These are phyloP conservation scores for Troides helena DNA, from an alignment of 2,888 invertebrate genomes.

Conservation along the genomic window DNA sequence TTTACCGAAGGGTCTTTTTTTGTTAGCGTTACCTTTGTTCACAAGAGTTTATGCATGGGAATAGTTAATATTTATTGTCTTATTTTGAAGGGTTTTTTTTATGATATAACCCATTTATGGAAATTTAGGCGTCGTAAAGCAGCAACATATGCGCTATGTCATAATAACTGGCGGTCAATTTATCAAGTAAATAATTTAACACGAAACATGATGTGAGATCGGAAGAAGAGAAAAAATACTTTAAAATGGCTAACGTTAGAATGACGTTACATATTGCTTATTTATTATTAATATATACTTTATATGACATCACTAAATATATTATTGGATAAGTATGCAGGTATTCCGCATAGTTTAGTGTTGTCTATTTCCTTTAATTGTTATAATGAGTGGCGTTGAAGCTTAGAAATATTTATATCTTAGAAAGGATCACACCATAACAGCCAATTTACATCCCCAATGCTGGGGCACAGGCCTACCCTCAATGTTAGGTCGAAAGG, in stretches of 20 bases:
- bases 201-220: too few species aligned
- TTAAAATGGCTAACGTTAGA: neutral
- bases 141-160: neutral
- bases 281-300: neutral
- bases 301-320: too few species aligned
- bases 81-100: neutral
- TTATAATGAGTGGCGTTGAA: too few species aligned
- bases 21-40: conserved; percentile 40
- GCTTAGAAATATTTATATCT: too few species aligned
- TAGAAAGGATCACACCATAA: too few species aligned
- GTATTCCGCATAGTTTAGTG: too few species aligned
- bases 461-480: too few species aligned
- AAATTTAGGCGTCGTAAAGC: neutral
- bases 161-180: neutral
- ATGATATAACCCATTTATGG: neutral
- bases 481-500: too few species aligned
- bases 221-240: too few species aligned
- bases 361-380: too few species aligned
- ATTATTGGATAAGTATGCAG: too few species aligned
- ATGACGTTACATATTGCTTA: neutral
- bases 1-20: conserved; percentile 61
- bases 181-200: neutral
- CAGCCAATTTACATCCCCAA: too few species aligned
- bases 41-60: neutral
- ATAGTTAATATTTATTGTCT: neutral